phyloP scores from a whole-genome alignment of 2,113 vertebrate genomes.

The Theropithecus gelada region DNA sequence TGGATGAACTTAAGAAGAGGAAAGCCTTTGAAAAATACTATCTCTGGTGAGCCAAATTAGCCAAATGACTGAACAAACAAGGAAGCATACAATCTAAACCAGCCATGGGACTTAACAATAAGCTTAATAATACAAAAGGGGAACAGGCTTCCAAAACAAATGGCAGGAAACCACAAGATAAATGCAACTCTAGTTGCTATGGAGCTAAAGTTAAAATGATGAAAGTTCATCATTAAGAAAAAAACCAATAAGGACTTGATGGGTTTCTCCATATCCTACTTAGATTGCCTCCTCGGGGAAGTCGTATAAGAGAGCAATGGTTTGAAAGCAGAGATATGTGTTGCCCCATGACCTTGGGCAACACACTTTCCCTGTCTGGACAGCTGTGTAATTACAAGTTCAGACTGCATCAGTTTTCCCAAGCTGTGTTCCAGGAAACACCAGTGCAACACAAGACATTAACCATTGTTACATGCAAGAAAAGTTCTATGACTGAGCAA shows the following conservation, averaged over 20 bases:
- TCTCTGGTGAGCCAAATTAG: neutral
- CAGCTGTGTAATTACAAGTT: neutral
- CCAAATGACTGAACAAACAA: neutral
- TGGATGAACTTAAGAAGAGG: neutral
- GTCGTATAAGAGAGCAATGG: neutral
- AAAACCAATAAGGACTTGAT: neutral
- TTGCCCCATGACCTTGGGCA: neutral
- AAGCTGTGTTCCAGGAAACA: neutral
- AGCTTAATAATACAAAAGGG: neutral
- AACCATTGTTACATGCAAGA: neutral
- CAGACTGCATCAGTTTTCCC: neutral
- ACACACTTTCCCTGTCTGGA: neutral
- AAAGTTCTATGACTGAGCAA: neutral
- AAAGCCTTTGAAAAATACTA: neutral
- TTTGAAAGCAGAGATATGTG: neutral
- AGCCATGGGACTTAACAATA: neutral
- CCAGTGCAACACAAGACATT: neutral
- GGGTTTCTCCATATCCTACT: neutral
- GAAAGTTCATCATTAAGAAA: neutral
- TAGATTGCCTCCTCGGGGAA: neutral
- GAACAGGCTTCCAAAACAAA: neutral
- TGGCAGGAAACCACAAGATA: neutral
- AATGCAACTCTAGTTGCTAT: neutral
- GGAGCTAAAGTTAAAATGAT: neutral
- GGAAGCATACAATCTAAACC: neutral